Evolutionary conservation across 1,140 invertebrate species (phyloP), one percentile per base, ranked within the genome.

Genomic region (Drosophila pseudoananassae): DNA sequence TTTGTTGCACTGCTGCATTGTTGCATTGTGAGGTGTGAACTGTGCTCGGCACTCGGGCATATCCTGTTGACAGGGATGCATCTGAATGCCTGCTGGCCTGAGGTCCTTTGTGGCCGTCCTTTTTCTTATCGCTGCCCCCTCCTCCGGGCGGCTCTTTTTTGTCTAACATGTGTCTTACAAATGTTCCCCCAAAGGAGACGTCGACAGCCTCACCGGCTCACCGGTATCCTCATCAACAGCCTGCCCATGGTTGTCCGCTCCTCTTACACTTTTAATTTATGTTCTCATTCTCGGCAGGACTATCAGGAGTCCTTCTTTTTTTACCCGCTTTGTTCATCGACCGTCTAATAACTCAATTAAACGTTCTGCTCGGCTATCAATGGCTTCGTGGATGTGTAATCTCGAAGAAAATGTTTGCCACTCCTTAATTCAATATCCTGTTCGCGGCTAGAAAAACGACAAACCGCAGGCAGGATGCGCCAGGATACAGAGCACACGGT

Each of bases 371-470:
- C 12, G 9, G 43, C 50, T 87, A 87, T 85, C 74, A 74, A 87
- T 85, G 73, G 46, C 59, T 33, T 49, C 51, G 46, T 50, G 31
- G 15, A 52, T 52, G 59, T 61, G 64, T 78, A 82, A 87, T 87
- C 82, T 87, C 58, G 56, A 71, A 31, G 76, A 87, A 82, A 87
- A 75, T 82, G 69, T 68, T 64, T 68, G 57, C 82, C 69, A 63
- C 81, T 81, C 78, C 61, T 76, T 88, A 87, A 87, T 87, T 87
- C 66, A 87, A 87, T 87, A 87, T 87, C 82, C 82, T 87, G 75
- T 70, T 60, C 12, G 46, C 36, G 70, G 56, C 31, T 57, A 38
- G 56, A 45, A 72, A 70, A 43, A 54, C 60, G 60, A 45, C 61
- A 69, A 76, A 53, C 74, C 65, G 78, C 74, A 71, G 64, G 52